Base-by-base conservation (phyloP, 2,113 vertebrate species). In the Mobula birostris region DNA sequence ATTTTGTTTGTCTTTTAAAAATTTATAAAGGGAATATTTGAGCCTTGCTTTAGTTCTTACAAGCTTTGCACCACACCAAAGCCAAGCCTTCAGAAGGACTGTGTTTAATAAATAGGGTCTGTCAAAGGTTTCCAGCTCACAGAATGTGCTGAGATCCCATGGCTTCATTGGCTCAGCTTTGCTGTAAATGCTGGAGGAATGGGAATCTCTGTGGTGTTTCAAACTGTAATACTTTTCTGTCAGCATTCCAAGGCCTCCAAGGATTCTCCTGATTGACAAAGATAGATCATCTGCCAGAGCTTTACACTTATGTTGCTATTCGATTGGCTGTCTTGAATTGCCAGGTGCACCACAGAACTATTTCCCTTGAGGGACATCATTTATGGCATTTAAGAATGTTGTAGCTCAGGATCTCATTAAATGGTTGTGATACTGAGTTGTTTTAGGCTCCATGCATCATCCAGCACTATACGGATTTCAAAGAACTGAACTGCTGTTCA, bases 361-460 rank as follows among this genome's bases (percentile, higher is more conserved):
- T 61, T 36, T 70, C n/a, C 88, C 63, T 72, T 19, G 88, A 72
- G 88, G 36, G 63, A 70, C n/a, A 90, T 90, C 61, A 7, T 92
- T 92, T 72, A 12, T 68, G 32, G 88, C 88, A 11, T 68, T 92
- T 90, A 90, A 66, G 87, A 90, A 90, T 88, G 58, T 88, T 29
- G 58, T 11, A 92, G n/a, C 29, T 92, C 8, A 92, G 32, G 40
- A 12, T 63, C 14, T 92, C 90, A 48, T n/a, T 68, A 17, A 68
- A 90, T 68, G 5, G 32, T 3, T 0, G 15, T 66, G 29, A 32
- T 68, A 32, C 15, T 66, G 87, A 66, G 58, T 66, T 66, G 58
- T 15, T 63, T 68, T 90, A 90, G 7, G 12, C 63, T 15, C 17
- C n/a, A 27, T 11, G 17, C 12, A 24, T 11, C 8, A 27, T 85